Evolutionary conservation across 1,140 invertebrate species (phyloP).

Genomic region (Bombus soroeensis): DNA sequence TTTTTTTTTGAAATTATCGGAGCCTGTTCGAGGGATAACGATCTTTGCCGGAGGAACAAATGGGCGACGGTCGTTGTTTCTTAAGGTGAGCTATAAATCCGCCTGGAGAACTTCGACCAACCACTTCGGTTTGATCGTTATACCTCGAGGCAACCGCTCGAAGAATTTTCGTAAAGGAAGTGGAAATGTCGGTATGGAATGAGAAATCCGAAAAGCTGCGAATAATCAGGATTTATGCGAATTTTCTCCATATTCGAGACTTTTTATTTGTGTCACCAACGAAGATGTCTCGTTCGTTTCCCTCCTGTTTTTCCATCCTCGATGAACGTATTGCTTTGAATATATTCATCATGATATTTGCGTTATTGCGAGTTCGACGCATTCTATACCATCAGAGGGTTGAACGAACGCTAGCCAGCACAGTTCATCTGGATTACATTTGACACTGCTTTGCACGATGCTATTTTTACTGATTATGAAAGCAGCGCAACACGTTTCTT

Average conservation of each 20-base stretch:
- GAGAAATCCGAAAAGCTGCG: neutral
- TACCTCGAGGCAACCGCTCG: neutral
- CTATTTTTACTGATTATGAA: constrained; percentile 49
- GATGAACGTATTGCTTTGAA: neutral
- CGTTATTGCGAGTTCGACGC: constrained; percentile 43
- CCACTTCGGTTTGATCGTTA: neutral
- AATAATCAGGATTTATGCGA: neutral
- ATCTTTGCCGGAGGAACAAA: constrained; percentile 17
- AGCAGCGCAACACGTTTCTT: constrained; percentile 58
- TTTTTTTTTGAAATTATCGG: constrained; percentile 24
- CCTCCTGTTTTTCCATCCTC: neutral
- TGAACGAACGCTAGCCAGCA: constrained; percentile 8
- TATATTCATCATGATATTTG: constrained; percentile 52
- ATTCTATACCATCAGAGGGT: constrained; percentile 20
- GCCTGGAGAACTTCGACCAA: neutral
- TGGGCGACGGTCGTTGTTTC: constrained; percentile 21
- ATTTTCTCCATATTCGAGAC: neutral
- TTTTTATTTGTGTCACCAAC: neutral
- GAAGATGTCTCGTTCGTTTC: too few species aligned
- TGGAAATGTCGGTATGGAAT: neutral
- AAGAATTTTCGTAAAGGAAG: too few species aligned
- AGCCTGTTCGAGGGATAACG: constrained; percentile 16
- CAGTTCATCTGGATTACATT: constrained; percentile 60
- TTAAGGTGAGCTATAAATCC: constrained; percentile 20
- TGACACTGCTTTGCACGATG: constrained; percentile 39